Percentiles rank a stretch among this genome's conserved stretches.
phyloP scores from a whole-genome alignment of 1,140 invertebrate species.

The Drosophila subpulchrella region DNA sequence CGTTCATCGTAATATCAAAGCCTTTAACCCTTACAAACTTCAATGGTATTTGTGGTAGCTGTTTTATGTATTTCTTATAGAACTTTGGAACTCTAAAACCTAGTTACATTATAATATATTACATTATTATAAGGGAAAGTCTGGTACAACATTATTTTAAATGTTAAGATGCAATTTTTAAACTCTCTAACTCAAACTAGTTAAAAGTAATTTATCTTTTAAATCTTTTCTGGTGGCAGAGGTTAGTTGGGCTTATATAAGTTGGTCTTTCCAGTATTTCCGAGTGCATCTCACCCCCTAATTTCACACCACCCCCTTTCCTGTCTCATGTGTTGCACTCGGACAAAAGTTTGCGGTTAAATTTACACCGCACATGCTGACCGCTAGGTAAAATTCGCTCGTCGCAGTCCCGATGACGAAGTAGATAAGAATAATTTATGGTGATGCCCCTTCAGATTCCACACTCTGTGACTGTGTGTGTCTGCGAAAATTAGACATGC shows the following conservation, averaged over 20 bases:
- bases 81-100: too few relatives aligned
- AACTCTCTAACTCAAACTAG: too few relatives aligned
- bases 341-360: slow-evolving; percentile 70
- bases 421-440: slow-evolving; percentile 79
- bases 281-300: slow-evolving; percentile 14
- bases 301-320: not conserved
- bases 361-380: slow-evolving; percentile 67
- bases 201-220: too few relatives aligned
- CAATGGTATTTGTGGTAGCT: too few relatives aligned
- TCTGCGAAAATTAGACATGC: slow-evolving; percentile 75
- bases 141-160: too few relatives aligned
- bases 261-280: not conserved
- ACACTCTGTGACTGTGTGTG: slow-evolving; percentile 13
- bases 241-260: not conserved
- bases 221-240: not conserved
- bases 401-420: slow-evolving; percentile 75
- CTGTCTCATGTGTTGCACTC: slow-evolving; percentile 54
- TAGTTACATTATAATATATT: too few relatives aligned
- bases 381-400: slow-evolving; percentile 70
- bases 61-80: too few relatives aligned
- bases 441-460: slow-evolving; percentile 68
- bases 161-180: too few relatives aligned
- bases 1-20: too few relatives aligned
- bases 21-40: too few relatives aligned
- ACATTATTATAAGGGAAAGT: too few relatives aligned